These are phyloP conservation scores for Scytalopus superciliaris DNA, from an alignment of 2,113 vertebrate species.

Conservation along the genomic window DNA sequence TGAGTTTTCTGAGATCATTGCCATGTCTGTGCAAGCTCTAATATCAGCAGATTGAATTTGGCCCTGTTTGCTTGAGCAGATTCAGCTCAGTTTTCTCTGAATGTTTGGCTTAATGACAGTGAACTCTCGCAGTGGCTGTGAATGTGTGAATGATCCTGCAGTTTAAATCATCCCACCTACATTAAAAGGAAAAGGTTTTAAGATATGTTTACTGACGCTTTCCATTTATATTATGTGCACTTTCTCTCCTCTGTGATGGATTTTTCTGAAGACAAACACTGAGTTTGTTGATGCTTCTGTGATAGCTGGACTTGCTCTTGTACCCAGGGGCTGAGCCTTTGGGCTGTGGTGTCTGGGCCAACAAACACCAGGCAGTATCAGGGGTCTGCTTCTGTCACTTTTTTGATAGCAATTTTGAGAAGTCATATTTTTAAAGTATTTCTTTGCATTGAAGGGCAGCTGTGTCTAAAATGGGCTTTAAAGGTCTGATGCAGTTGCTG, in stretches of 20 bases:
- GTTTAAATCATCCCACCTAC: background rate
- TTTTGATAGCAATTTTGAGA: background rate
- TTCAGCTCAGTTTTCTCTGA: background rate
- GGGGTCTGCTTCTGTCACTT: background rate
- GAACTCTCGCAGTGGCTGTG: background rate
- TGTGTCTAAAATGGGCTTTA: background rate
- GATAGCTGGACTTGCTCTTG: background rate
- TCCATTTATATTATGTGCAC: background rate
- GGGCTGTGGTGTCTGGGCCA: background rate
- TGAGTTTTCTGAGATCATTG: background rate
- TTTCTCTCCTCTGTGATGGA: background rate
- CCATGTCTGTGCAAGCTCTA: background rate
- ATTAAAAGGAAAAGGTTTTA: background rate
- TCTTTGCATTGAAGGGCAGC: background rate
- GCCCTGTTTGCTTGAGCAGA: background rate
- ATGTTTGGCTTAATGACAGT: background rate
- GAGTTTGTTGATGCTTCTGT: background rate
- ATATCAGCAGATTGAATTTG: background rate
- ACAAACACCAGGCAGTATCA: background rate
- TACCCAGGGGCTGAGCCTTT: background rate
- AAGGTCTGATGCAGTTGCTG: background rate
- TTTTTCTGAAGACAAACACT: background rate
- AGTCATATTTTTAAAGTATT: background rate
- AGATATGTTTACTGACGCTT: background rate
- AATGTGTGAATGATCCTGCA: fast-evolving